A percentile compares a stretch with the other conserved stretches of the same genome.
Conservation (phyloP, 2,888 invertebrate species). For the Thecocarcelia acutangulata region DNA sequence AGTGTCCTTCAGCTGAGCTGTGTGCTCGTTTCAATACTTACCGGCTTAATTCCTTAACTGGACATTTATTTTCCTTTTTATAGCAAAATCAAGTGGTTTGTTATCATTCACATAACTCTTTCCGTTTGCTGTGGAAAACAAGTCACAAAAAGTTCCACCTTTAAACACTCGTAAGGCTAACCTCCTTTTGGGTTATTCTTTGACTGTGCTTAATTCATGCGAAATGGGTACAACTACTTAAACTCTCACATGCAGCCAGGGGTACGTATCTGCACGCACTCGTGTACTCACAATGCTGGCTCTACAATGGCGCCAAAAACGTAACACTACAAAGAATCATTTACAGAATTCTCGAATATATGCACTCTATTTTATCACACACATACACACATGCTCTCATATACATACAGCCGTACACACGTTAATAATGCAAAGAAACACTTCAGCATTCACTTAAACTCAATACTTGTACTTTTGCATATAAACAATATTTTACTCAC, state of each 20-base stretch:
- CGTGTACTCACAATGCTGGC: constrained; percentile 46
- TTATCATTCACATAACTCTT: background rate
- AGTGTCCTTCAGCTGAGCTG: no score
- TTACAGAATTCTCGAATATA: constrained; percentile 31
- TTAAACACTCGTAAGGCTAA: background rate
- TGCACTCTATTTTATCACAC: constrained; percentile 25
- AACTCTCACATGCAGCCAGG: background rate
- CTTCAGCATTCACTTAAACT: constrained; percentile 45
- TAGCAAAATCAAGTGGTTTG: constrained; percentile 7
- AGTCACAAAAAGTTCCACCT: constrained; percentile 18
- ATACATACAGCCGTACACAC: no score
- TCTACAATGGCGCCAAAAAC: constrained; percentile 66
- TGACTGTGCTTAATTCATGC: background rate
- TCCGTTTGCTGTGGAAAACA: background rate
- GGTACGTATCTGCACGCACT: constrained; percentile 18
- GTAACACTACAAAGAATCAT: constrained; percentile 38
- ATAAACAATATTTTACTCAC: constrained; percentile 32
- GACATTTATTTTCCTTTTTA: constrained; percentile 35
- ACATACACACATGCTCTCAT: no score
- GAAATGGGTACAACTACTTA: constrained; percentile 51
- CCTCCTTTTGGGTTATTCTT: constrained; percentile 22
- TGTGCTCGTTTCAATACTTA: constrained; percentile 30
- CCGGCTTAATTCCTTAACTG: constrained; percentile 10
- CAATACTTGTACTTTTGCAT: constrained; percentile 1
- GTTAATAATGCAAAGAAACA: constrained; percentile 36